Evolutionary conservation across 2,797 vertebrate species (phyloP).

Genomic region (Huso huso): DNA sequence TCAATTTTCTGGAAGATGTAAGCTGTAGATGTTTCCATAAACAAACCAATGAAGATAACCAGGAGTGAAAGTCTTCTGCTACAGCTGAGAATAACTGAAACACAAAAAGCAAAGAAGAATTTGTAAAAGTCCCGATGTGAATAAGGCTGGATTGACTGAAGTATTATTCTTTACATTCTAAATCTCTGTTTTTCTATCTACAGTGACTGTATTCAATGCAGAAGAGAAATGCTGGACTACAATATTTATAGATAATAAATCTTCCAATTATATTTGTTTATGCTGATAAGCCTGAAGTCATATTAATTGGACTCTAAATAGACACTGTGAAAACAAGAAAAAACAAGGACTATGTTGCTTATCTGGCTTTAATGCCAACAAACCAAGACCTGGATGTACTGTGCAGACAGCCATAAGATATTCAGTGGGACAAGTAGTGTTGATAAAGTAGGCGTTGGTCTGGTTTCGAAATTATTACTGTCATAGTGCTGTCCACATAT

Average conservation of each 20-base stretch:
- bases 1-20: conserved; percentile 55
- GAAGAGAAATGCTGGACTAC: background rate
- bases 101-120: conserved; percentile 17
- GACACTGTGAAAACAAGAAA: too few species aligned
- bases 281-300: too few species aligned
- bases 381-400: too few species aligned
- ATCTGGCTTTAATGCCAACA: too few species aligned
- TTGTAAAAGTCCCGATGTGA: background rate
- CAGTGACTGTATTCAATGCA: background rate
- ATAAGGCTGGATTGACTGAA: background rate
- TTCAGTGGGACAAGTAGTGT: too few species aligned
- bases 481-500: background rate
- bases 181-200: background rate
- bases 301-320: too few species aligned
- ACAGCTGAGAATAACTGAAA: conserved; percentile 79
- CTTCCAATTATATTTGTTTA: too few species aligned
- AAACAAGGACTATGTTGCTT: too few species aligned
- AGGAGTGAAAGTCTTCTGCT: conserved; percentile 64
- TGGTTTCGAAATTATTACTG: background rate
- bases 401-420: too few species aligned
- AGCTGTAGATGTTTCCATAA: conserved; percentile 67
- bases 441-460: background rate
- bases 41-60: conserved; percentile 68
- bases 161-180: background rate
- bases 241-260: background rate